Evolutionary conservation across 1,140 invertebrate species (phyloP).

Genomic region (Cataglyphis hispanica): DNA sequence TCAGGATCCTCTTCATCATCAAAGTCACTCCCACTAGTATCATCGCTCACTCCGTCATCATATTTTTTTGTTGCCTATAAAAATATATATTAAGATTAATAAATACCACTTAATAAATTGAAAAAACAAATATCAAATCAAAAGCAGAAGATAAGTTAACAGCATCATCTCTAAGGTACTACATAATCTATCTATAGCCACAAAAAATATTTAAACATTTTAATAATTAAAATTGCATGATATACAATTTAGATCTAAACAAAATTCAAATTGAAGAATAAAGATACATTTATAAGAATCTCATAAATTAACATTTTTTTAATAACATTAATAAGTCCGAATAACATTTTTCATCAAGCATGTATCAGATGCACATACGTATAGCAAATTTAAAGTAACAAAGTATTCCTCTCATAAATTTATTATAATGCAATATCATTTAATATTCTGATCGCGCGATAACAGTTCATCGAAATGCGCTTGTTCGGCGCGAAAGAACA

Average conservation of each 20-base stretch:
- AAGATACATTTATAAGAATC: neutral
- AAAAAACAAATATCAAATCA: neutral
- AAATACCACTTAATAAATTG: neutral
- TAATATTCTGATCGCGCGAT: neutral
- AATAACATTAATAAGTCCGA: neutral
- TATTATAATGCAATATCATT: neutral
- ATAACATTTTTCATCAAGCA: neutral
- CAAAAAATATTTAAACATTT: neutral
- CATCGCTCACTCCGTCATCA: slow-evolving; percentile 88
- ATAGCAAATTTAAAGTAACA: neutral
- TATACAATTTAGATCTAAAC: neutral
- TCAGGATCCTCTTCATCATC: slow-evolving; percentile 96
- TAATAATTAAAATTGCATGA: neutral
- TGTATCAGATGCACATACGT: neutral
- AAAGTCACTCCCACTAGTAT: slow-evolving; percentile 92
- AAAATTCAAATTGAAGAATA: neutral
- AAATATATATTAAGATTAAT: neutral
- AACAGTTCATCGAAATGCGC: neutral
- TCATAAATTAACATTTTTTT: neutral
- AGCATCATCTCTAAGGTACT: neutral
- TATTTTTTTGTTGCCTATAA: slow-evolving; percentile 76
- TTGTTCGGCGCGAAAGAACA: slow-evolving; percentile 4
- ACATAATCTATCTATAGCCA: neutral
- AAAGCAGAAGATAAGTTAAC: neutral
- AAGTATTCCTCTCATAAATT: neutral